Evolutionary conservation across 2,888 invertebrate genomes (phyloP), one percentile per base, ranked within the genome.

Genomic region (Pachycephus smyrnensis): DNA sequence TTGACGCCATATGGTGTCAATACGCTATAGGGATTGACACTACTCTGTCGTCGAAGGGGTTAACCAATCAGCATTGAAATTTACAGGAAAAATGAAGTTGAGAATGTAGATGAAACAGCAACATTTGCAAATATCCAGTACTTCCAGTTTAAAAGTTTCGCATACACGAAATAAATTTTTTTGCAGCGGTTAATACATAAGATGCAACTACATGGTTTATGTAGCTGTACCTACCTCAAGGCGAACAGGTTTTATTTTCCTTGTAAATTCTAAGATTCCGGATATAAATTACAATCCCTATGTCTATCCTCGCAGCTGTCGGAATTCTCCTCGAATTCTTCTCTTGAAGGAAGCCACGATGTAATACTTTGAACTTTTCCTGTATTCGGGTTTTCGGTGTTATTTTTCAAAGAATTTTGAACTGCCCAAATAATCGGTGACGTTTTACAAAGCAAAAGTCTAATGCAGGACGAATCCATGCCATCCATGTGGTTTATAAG

Each of bases 401-500:
- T 81, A 80, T 88, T 84, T 89, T 89, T 93, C 79, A 96, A 92
- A 0, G 95, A 94, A 79, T 93, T 93, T 88, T 97, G 97, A 94
- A 96, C 96, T 83, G 94, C 95, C 92, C 93, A 93, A 80, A 97
- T 94, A 80, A 96, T 94, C 0, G 97, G 97, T 0, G 95, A 94
- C 81, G 94, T 94, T 92, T 97, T 97, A 89, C 97, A 97, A 80
- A 97, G 92, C 55, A 97, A 91, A 40, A 96, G 92, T 86, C 94
- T 94, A 3, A 96, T 92, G 84, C 96, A 97, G 76, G 94, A 94
- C 0, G 94, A 95, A 84, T 96, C 95, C 80, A 94, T 92, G 30
- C 92, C 92, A 6, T 93, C 91, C 75, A 96, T 92, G 81, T 94
- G 91, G 12, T 94, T 92, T 75, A 95, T 94, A 55, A 96, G 90